Conservation (phyloP, 2,888 invertebrate genomes). For the Nudaria mundana region DNA sequence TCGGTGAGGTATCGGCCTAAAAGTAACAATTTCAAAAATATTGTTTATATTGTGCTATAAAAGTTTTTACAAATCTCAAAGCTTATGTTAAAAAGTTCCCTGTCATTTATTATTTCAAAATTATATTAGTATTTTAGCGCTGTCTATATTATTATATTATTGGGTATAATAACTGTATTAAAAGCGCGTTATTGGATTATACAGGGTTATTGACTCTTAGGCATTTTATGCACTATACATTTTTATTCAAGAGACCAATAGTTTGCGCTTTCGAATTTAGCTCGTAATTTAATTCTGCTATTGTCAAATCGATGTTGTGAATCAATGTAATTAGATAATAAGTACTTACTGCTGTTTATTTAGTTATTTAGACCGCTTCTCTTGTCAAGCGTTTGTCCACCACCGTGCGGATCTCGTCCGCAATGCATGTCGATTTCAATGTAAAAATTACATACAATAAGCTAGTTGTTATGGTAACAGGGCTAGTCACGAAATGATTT, state of each 20-base stretch:
- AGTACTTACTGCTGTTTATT: neutral
- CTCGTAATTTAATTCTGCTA: conserved; percentile 35
- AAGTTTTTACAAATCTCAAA: too few relatives aligned
- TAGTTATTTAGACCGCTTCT: neutral
- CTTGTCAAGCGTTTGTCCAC: too few relatives aligned
- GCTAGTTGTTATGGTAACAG: neutral
- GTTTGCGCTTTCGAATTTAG: conserved; percentile 40
- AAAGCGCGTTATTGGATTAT: conserved; percentile 71
- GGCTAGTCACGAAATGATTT: too few relatives aligned
- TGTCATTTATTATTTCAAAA: conserved; percentile 10
- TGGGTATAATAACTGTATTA: conserved; percentile 47
- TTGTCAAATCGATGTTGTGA: conserved; percentile 44
- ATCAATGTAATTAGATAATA: conserved; percentile 7
- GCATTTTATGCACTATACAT: conserved; percentile 57
- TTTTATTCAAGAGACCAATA: conserved; percentile 24
- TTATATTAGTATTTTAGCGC: conserved; percentile 26
- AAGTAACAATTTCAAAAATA: too few relatives aligned
- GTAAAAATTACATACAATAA: neutral
- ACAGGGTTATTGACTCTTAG: conserved; percentile 76
- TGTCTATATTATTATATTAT: conserved; percentile 31
- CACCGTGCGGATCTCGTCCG: too few relatives aligned
- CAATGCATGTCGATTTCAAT: neutral
- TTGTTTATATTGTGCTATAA: too few relatives aligned
- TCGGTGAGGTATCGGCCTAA: too few relatives aligned
- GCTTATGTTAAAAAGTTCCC: conserved; percentile 7